Conservation (phyloP, 2,113 vertebrate genomes). For the Montifringilla adamsi region DNA sequence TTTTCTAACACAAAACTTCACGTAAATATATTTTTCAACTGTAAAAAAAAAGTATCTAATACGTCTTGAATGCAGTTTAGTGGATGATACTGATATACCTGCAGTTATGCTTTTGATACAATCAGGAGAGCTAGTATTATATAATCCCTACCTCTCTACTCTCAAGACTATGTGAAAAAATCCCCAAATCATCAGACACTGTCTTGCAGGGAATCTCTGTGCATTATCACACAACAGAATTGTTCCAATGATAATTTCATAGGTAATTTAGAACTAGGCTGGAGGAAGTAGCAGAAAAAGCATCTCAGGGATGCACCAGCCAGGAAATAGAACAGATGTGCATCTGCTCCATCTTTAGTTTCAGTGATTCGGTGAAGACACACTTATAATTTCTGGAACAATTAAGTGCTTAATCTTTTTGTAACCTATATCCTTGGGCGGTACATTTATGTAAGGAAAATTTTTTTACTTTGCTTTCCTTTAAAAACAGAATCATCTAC, state of each 20-base stretch:
- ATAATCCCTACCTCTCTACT: background rate
- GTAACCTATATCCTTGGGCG: background rate
- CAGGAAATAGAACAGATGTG: background rate
- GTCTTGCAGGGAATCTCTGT: background rate
- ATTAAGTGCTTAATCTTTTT: background rate
- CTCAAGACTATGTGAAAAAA: background rate
- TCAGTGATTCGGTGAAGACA: background rate
- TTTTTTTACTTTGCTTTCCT: background rate
- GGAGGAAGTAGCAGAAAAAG: background rate
- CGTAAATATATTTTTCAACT: background rate
- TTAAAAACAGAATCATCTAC: background rate
- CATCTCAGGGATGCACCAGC: background rate
- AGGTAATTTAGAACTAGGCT: conserved; percentile 29
- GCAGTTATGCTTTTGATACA: background rate
- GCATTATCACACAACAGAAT: background rate
- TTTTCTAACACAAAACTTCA: background rate
- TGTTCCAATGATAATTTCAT: conserved; percentile 17
- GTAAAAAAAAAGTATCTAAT: background rate
- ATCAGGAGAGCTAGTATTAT: background rate
- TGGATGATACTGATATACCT: background rate
- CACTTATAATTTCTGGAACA: background rate
- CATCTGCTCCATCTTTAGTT: background rate
- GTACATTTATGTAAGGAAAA: background rate
- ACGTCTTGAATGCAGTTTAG: background rate
- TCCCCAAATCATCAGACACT: background rate